A percentile compares a stretch with the other conserved stretches of the same genome.
These are phyloP conservation scores for Chlorocebus sabaeus DNA, from an alignment of 2,113 vertebrate genomes.

Conservation along the genomic window DNA sequence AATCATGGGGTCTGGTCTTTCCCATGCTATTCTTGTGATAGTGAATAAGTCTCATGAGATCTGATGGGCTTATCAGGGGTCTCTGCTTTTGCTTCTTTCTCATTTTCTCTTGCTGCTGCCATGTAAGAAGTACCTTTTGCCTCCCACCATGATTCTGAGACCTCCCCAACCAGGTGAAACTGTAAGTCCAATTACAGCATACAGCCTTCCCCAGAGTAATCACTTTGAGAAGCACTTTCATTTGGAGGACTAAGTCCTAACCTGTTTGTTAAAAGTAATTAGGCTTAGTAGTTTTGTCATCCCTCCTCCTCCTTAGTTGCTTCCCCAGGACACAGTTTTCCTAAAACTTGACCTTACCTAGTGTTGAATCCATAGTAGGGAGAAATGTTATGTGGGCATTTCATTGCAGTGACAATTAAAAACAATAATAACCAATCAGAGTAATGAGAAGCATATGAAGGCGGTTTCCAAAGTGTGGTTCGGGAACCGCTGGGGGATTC, in stretches of 20 bases:
- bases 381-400: not conserved
- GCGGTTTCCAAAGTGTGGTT: not conserved
- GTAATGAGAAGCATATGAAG: not conserved
- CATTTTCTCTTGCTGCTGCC: too few species aligned
- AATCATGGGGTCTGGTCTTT: too few species aligned
- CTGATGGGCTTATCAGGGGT: too few species aligned
- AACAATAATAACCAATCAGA: not conserved
- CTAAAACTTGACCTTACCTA: not conserved
- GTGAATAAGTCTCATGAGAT: too few species aligned
- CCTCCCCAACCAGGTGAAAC: too few species aligned
- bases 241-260: not conserved
- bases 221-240: not conserved
- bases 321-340: not conserved
- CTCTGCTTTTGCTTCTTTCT: too few species aligned
- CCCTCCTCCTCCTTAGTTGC: not conserved
- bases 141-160: too few species aligned
- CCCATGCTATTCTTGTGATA: too few species aligned
- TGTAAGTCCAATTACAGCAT: too few species aligned
- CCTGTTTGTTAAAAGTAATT: not conserved
- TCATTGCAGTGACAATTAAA: not conserved
- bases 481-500: not conserved
- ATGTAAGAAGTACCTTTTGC: too few species aligned
- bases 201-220: not conserved
- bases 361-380: not conserved
- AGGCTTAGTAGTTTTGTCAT: not conserved